These are phyloP conservation scores for Rhagophthalmus giganteus DNA, from an alignment of 2,888 invertebrate species.

Conservation along the genomic window DNA sequence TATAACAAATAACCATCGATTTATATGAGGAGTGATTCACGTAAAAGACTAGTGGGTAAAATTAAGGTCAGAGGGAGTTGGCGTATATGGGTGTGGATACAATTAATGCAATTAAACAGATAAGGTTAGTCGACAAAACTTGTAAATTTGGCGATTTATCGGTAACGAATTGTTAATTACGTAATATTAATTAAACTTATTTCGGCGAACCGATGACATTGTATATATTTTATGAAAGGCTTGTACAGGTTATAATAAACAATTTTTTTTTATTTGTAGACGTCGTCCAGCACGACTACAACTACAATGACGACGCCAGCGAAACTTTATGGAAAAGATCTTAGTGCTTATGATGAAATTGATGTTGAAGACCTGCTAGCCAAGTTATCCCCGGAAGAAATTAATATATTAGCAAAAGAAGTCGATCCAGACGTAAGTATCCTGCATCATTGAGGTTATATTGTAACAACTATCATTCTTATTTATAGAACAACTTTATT, in stretches of 20 bases:
- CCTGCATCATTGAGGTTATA: too few species aligned
- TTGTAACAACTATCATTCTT: too few species aligned
- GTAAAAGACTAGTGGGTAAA: too few species aligned
- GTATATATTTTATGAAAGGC: neutral
- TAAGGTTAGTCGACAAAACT: slow-evolving; percentile 5
- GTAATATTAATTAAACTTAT: neutral
- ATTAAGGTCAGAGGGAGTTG: slow-evolving; percentile 44
- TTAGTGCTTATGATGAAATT: slow-evolving; percentile 89
- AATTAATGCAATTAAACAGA: slow-evolving; percentile 8
- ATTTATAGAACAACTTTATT: too few species aligned
- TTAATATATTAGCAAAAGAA: slow-evolving; percentile 96
- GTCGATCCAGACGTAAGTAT: slow-evolving; percentile 97
- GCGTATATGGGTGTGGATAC: slow-evolving; percentile 43
- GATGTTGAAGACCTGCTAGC: slow-evolving; percentile 94
- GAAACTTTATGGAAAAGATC: slow-evolving; percentile 86
- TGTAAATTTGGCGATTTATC: slow-evolving; percentile 1
- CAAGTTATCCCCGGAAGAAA: slow-evolving; percentile 92
- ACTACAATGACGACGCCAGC: slow-evolving; percentile 90
- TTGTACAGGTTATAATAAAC: slow-evolving; percentile 9
- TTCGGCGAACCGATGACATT: neutral
- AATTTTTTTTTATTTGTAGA: slow-evolving; percentile 63
- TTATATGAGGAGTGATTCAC: too few species aligned
- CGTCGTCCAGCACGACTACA: slow-evolving; percentile 84
- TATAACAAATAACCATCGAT: too few species aligned
- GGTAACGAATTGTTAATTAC: slow-evolving; percentile 5